Evolutionary conservation across 2,888 invertebrate genomes (phyloP).

Genomic region (Agriopis marginaria): DNA sequence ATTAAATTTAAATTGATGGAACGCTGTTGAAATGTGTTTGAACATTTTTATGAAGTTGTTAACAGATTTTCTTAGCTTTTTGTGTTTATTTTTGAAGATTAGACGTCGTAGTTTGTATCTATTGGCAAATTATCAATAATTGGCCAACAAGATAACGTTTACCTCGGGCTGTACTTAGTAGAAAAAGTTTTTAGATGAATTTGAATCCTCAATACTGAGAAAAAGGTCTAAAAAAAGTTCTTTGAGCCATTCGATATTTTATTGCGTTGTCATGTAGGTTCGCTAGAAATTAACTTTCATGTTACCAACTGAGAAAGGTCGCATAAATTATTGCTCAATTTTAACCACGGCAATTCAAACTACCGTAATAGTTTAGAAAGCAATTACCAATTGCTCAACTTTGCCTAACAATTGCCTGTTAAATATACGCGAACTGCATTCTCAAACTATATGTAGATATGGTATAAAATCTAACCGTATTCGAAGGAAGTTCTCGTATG

Average conservation of each 20-base stretch:
- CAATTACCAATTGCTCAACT: constrained; percentile 34
- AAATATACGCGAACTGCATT: constrained; percentile 1
- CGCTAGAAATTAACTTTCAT: background rate
- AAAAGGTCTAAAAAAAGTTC: background rate
- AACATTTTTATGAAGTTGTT: constrained; percentile 2
- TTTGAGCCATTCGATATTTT: background rate
- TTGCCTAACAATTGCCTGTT: constrained; percentile 5
- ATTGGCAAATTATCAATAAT: too few species aligned
- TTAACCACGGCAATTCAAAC: constrained; percentile 1
- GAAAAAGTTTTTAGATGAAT: background rate
- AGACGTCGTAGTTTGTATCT: background rate
- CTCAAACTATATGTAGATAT: background rate
- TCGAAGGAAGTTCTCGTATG: constrained; percentile 22
- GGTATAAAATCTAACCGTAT: background rate
- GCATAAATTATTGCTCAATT: background rate
- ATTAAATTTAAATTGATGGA: constrained; percentile 10
- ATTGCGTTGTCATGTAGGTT: background rate
- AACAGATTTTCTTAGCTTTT: background rate
- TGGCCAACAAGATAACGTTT: too few species aligned
- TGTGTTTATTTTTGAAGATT: background rate
- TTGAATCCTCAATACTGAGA: background rate
- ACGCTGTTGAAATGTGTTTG: background rate
- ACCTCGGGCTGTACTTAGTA: background rate
- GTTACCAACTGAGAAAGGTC: background rate
- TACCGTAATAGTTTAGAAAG: constrained; percentile 26